phyloP scores from a whole-genome alignment of 2,113 vertebrate species.

The Irena cyanogastra region DNA sequence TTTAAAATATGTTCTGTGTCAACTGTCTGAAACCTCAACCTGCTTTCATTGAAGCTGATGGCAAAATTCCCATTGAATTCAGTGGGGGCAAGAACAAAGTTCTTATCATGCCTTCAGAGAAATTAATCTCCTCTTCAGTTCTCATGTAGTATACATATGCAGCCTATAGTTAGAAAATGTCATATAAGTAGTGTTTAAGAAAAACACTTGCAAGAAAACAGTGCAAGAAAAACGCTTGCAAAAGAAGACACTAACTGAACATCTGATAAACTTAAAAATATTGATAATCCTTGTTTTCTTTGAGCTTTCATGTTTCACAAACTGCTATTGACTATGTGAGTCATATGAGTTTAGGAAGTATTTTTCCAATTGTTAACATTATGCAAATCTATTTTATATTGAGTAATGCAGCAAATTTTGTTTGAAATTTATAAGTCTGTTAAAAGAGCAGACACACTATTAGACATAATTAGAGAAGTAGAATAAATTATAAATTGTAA shows the following conservation, averaged over 20 bases:
- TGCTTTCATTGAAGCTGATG: constrained; percentile 28
- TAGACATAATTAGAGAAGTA: neutral
- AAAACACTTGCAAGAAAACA: neutral
- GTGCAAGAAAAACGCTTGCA: neutral
- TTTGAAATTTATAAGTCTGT: neutral
- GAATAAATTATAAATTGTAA: neutral
- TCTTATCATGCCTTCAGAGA: neutral
- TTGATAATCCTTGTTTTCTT: neutral
- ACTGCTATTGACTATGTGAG: neutral
- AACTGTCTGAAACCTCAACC: constrained; percentile 28
- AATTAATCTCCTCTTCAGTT: neutral
- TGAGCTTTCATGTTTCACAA: neutral
- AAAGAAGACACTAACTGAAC: neutral
- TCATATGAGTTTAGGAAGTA: neutral
- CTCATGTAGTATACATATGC: neutral
- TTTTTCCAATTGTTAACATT: neutral
- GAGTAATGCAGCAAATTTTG: neutral
- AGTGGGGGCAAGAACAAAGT: neutral
- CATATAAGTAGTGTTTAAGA: neutral
- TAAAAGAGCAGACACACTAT: neutral
- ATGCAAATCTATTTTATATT: neutral
- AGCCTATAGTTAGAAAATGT: neutral
- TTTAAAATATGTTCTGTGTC: constrained; percentile 60
- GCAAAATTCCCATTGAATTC: constrained; percentile 19
- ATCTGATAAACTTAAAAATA: neutral